Percentiles rank a stretch among this genome's conserved stretches.
Evolutionary conservation across 2,113 vertebrate genomes (phyloP).

Genomic region (Cnemophilus loriae): DNA sequence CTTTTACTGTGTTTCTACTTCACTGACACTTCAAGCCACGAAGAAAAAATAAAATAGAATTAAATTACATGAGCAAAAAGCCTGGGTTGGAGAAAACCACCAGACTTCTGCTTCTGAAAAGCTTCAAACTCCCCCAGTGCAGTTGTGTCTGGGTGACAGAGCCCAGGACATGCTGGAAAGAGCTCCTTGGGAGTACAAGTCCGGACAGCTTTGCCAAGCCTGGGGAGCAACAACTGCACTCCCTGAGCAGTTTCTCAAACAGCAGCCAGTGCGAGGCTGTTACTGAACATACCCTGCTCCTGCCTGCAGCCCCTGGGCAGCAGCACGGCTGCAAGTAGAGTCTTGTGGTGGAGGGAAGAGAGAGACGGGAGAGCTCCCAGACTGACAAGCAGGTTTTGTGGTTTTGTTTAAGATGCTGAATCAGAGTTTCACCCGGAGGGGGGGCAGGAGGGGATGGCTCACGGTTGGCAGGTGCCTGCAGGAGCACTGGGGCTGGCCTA

Average conservation of each 20-base stretch:
- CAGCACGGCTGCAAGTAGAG: constrained; percentile 8
- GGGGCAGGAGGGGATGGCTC: constrained; percentile 20
- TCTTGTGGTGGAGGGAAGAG: constrained; percentile 53
- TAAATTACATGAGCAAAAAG: neutral
- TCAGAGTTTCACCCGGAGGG: constrained; percentile 66
- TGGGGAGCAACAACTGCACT: neutral
- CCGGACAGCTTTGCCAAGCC: constrained; percentile 36
- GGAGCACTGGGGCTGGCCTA: neutral
- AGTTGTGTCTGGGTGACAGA: neutral
- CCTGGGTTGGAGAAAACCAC: neutral
- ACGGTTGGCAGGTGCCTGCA: constrained; percentile 55
- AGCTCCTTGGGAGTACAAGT: neutral
- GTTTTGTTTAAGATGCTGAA: constrained; percentile 67
- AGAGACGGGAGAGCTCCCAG: constrained; percentile 49
- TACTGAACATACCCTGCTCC: neutral
- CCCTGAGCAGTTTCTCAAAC: neutral
- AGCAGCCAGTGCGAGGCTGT: neutral
- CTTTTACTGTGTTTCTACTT: neutral
- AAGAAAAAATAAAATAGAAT: neutral
- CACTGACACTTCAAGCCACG: neutral
- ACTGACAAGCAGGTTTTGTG: constrained; percentile 51
- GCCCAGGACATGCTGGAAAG: neutral
- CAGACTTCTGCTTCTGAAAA: neutral
- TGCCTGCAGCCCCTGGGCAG: constrained; percentile 43
- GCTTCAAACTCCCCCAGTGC: neutral